A percentile compares a stretch with the other conserved stretches of the same genome.
Conservation (phyloP, 2,113 vertebrate species). For the Pelmatolapia mariae region DNA sequence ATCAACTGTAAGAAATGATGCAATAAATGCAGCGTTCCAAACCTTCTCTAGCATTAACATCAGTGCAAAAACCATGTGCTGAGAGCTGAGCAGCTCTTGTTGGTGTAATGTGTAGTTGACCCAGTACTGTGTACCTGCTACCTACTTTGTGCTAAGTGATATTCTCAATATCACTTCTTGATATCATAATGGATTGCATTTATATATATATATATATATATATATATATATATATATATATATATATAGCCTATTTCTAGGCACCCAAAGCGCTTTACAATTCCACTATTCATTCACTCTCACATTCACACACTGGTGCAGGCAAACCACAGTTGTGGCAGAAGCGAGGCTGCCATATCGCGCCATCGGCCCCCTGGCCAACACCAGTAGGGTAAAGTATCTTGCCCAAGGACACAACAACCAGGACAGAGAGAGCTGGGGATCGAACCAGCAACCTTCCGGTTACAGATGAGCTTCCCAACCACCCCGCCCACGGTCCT, state of each 20-base stretch:
- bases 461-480: background rate
- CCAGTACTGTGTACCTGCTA: background rate
- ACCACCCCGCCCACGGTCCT: fast-evolving
- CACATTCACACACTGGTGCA: too few relatives aligned
- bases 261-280: too few relatives aligned
- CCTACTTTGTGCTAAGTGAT: background rate
- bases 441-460: fast-evolving
- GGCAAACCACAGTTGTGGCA: background rate
- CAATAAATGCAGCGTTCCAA: background rate
- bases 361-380: background rate
- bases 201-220: too few relatives aligned
- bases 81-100: background rate
- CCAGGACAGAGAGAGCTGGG: background rate
- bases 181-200: background rate
- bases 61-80: background rate
- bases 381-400: background rate
- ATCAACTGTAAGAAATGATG: background rate
- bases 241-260: too few relatives aligned
- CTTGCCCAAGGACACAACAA: background rate
- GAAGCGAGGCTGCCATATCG: background rate
- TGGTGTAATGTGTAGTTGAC: fast-evolving
- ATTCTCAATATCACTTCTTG: background rate
- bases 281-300: too few relatives aligned
- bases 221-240: too few relatives aligned
- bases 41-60: background rate